Base-by-base conservation (phyloP, 2,113 vertebrate genomes). In the Amblyornis subalaris region DNA sequence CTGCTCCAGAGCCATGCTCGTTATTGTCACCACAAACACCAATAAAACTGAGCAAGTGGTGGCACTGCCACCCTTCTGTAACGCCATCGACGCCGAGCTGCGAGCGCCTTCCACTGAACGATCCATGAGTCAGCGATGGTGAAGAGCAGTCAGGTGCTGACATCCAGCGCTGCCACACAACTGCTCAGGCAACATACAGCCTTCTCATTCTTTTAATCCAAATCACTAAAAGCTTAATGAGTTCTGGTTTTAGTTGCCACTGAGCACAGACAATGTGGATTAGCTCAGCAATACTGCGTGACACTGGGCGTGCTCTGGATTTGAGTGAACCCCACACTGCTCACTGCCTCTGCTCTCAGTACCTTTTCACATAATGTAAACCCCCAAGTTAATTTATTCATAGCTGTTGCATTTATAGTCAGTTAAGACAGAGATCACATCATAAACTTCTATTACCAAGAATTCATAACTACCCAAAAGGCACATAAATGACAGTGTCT, bases 51-150 rank as follows among this genome's bases (percentile, higher is more conserved):
- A 77, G 58, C 53, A n/a, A 58, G 58, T 1, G 47, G 53, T 20
- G 36, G 31, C 66, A 47, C 5, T 12, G 57, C 24, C 36, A 14
- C 1, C 6, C 2, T 1, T 14, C 35, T n/a, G 61, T 3, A 38
- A 65, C 0, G 0, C 9, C 58, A 54, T 0, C 0, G 0, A 57
- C 0, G 1, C 44, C 1, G 10, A 29, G 35, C 81, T 0, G 2
- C 2, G 12, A 65, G 55, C 0, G 0, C 35, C 66, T 42, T 9
- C 28, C 54, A 10, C 40, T 18, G 38, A 40, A 55, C 16, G 26
- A 60, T 3, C 48, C 7, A 1, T 3, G 6, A 75, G 29, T 25
- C 67, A 57, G 19, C 29, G 57, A 23, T 2, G 23, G 12, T 0
- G 3, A 40, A 9, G 22, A 76, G 45, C 61, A 76, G 35, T 0